Base-by-base conservation (phyloP, 2,113 vertebrate species). In the Brachypodius melanocephalos region DNA sequence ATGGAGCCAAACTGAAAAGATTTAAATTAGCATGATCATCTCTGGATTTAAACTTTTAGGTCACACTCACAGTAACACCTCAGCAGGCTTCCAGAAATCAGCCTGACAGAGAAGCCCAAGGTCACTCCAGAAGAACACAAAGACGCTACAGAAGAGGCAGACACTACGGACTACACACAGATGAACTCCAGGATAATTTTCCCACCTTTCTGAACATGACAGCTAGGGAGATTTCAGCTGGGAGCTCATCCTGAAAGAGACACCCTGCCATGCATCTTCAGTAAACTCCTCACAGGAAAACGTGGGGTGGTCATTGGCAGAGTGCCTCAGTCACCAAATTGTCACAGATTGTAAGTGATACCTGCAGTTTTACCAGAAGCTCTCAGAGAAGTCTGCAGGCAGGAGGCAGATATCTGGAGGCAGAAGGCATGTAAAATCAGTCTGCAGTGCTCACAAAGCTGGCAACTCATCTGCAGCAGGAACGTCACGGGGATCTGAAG, bases 401-500 rank as follows among this genome's bases (percentile, higher is more conserved):
- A 82, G 78, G 69, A 78, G 57, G 43, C 38, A 38, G 38, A 38
- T 38, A 38, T 38, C 38, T 38, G 38, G 38, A 38, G 38, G 38
- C 38, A 38, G 38, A 10, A 38, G 24, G 36, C 29, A 49, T 15
- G 45, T 49, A 26, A 62, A 76, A 34, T 52, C 29, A 36, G 36
- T 46, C 52, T 68, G 74, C 48, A 52, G 43, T 2, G 1, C 43
- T 75, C 12, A 7, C 66, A 48, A 54, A 71, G 66, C 72, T n/a
- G 80, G 48, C 1, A 0, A 51, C 43, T 89, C 72, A 69, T 74
- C 80, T 51, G 66, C 61, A 38, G 88, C 74, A 52, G 66, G 52
- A 72, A 59, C 2, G 0, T 59, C 82, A 82, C 4, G 0, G 66
- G 29, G 6, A 88, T 40, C 48, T 13, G 2, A 91, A 89, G 36